phyloP scores from a whole-genome alignment of 2,113 vertebrate species.

The Xyliphius kryptos region DNA sequence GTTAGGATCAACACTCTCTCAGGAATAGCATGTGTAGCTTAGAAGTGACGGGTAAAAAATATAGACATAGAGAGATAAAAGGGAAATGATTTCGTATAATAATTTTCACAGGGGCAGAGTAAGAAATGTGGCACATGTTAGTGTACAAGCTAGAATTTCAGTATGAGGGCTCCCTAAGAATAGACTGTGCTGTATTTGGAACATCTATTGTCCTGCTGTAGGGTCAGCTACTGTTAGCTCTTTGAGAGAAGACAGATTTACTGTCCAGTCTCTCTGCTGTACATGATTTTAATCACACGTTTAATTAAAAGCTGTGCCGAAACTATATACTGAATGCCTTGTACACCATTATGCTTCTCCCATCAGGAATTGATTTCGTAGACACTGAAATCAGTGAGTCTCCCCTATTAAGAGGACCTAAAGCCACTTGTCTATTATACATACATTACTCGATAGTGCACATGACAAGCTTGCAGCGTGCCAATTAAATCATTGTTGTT shows the following conservation, averaged over 20 bases:
- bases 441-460: conserved; percentile 1
- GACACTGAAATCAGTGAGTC: not conserved
- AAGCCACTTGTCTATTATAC: conserved; percentile 11
- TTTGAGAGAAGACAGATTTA: not conserved
- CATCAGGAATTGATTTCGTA: conserved; percentile 15
- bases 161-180: too few species aligned
- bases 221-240: not conserved
- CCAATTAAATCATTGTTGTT: not conserved
- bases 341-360: conserved; percentile 9
- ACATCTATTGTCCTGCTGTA: not conserved
- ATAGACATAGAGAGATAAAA: too few species aligned
- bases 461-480: conserved; percentile 9
- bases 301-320: conserved; percentile 2
- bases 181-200: not conserved
- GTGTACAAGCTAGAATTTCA: too few species aligned
- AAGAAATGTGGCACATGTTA: too few species aligned
- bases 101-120: too few species aligned
- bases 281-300: conserved; percentile 1
- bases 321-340: conserved; percentile 7
- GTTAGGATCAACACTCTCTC: too few species aligned
- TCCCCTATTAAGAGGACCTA: conserved; percentile 7
- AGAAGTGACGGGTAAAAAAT: too few species aligned
- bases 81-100: too few species aligned
- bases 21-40: too few species aligned
- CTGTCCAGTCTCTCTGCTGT: not conserved